Evolutionary conservation across 2,888 invertebrate species (phyloP).

Genomic region (Cheilosia impressa): DNA sequence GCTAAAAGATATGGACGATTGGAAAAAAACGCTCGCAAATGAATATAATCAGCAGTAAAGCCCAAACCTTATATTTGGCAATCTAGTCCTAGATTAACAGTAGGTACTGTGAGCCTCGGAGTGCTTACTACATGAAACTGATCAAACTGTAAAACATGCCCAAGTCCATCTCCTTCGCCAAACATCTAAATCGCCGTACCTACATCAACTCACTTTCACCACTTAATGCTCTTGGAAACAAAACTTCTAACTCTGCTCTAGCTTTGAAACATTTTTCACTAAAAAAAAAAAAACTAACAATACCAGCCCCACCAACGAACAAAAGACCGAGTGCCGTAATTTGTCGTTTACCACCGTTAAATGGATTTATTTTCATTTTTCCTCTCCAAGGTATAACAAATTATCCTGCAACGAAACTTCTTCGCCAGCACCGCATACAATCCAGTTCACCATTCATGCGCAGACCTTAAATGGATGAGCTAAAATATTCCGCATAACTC

Average conservation of each 20-base stretch:
- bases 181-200: background rate
- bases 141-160: no score
- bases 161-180: no score
- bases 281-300: background rate
- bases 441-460: conserved; percentile 25
- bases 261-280: background rate
- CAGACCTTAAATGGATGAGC: conserved; percentile 37
- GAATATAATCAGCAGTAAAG: no score
- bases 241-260: background rate
- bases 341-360: conserved; percentile 36
- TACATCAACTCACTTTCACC: no score
- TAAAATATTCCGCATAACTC: conserved; percentile 39
- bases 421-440: conserved; percentile 1
- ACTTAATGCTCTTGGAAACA: background rate
- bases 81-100: no score
- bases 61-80: no score
- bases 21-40: no score
- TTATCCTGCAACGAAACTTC: conserved; percentile 35
- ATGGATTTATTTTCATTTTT: conserved; percentile 38
- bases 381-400: conserved; percentile 22
- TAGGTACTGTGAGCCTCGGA: no score
- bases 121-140: no score
- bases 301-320: background rate
- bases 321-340: conserved; percentile 36
- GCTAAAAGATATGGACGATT: no score